Base-by-base conservation (phyloP, 1,140 invertebrate genomes). In the Aphidius ervi region DNA sequence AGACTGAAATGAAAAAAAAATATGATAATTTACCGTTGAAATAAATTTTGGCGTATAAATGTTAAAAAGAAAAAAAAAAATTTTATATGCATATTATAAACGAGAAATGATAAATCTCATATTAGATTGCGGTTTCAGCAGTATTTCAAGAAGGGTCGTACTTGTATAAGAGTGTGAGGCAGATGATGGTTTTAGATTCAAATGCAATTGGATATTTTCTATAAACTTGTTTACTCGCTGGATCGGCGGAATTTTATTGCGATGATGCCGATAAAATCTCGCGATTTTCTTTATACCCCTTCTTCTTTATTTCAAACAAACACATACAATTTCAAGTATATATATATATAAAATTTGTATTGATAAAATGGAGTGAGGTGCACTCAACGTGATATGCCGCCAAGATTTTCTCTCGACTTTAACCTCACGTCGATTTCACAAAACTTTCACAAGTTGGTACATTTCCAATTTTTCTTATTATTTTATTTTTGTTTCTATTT, bases 141-240 rank as follows among this genome's bases (percentile, higher is more conserved):
- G 23, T 31, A 55, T 55, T 61, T 61, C 59, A 23, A 46, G 23
- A 42, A 40, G 43, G 23, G 23, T 31, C 23, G 23, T 31, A 31
- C 23, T 31, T 31, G 23, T 2, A 31, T 31, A 31, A 31, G 23
- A 31, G 23, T 31, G 23, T 31, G 23, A 31, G 23, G 23, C 2
- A 31, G 23, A 31, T 31, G 23, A 31, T 31, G 23, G 23, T 31
- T 31, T 31, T 31, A 31, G 23, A 31, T 31, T 31, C 4, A 31
- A 39, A 46, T 37, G 60, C 49, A 58, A 54, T 53, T 62, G 43
- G 42, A 52, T n/a, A 53, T n/a, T 67, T 61, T 65, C 58, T 58
- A 65, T 63, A 63, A 62, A 63, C 56, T 62, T 67, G 65, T 68
- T 68, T 68, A 67, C 65, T 61, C 64, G 61, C 49, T 54, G 54